Evolutionary conservation across 1,140 invertebrate genomes (phyloP).

Genomic region (Lamellibrachia luymesi): DNA sequence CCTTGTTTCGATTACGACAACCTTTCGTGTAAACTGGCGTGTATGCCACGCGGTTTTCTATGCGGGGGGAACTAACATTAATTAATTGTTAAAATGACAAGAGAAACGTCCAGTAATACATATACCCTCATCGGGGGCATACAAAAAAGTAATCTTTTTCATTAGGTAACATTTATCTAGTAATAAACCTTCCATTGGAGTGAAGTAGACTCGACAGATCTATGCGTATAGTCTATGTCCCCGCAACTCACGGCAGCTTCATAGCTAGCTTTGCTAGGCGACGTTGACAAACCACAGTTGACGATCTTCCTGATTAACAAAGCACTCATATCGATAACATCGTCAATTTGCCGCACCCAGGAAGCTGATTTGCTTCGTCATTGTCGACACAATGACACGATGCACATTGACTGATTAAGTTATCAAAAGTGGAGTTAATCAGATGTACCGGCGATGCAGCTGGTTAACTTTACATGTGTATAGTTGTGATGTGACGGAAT

Average conservation of each 20-base stretch:
- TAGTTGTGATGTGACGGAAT: not conserved
- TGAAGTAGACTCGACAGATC: no score
- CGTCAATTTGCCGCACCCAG: not conserved
- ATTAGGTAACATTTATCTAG: no score
- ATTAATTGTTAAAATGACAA: no score
- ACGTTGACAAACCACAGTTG: not conserved
- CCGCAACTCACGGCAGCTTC: not conserved
- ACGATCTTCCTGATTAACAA: not conserved
- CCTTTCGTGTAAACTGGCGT: no score
- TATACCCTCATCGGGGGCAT: no score
- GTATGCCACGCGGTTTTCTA: no score
- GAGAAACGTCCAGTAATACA: no score
- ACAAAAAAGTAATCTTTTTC: no score
- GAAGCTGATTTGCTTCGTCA: not conserved
- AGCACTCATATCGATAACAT: not conserved
- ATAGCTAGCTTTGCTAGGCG: not conserved
- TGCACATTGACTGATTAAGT: slow-evolving; percentile 5
- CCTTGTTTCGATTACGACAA: no score
- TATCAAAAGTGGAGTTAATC: not conserved
- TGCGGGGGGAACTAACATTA: no score
- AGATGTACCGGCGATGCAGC: not conserved
- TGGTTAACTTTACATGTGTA: not conserved
- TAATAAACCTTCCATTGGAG: no score
- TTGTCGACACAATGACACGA: not conserved
- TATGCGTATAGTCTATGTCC: no score